Evolutionary conservation across 2,113 vertebrate species (phyloP).

Genomic region (Himantopus leucocephalus): DNA sequence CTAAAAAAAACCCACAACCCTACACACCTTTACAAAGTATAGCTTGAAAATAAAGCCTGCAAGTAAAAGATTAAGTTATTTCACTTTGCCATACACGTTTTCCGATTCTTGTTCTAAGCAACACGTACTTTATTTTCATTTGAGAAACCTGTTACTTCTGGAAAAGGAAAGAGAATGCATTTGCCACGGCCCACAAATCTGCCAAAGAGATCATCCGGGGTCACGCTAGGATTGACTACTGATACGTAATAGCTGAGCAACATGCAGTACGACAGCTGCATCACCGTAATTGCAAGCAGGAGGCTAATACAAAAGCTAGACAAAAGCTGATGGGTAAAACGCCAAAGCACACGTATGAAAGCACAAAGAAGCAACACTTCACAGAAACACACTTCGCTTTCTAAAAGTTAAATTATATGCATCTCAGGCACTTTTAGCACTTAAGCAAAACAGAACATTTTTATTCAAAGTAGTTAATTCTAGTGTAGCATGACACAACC

Average conservation of each 20-base stretch:
- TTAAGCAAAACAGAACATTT: not conserved
- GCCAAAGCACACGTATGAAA: not conserved
- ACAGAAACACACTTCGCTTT: slow-evolving; percentile 60
- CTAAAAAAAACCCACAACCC: not conserved
- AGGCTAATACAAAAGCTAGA: not conserved
- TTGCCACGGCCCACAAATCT: not conserved
- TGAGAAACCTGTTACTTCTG: not conserved
- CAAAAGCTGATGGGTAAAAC: not conserved
- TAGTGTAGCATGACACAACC: not conserved
- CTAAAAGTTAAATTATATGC: slow-evolving; percentile 76
- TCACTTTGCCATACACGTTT: not conserved
- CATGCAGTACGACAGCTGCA: slow-evolving; percentile 52
- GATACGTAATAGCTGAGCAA: not conserved
- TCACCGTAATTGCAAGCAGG: not conserved
- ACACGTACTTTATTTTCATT: not conserved
- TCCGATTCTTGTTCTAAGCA: not conserved
- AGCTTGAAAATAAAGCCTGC: not conserved
- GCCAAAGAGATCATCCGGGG: not conserved
- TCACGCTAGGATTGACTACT: not conserved
- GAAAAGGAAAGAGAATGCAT: not conserved
- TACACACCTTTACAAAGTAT: not conserved
- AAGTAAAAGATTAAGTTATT: not conserved
- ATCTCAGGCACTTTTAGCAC: slow-evolving; percentile 75
- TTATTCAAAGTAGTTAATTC: not conserved
- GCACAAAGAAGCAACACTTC: slow-evolving; percentile 24